A percentile compares a stretch with the other conserved stretches of the same genome.
Conservation (phyloP, 2,888 invertebrate genomes). For the Chironomus tentans region DNA sequence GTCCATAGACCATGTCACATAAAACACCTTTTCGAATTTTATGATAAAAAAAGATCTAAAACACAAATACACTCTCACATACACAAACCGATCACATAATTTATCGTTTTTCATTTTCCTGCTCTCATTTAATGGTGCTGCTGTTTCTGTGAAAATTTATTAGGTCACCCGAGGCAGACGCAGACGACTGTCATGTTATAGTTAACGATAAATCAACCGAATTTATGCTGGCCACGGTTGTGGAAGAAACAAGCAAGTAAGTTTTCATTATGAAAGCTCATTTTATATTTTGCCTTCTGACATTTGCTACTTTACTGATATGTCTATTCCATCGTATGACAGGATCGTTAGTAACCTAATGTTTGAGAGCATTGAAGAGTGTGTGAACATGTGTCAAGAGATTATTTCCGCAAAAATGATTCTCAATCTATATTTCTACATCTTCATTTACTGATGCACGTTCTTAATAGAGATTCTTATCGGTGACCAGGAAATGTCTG, state of each 20-base stretch:
- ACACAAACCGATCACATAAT: not conserved
- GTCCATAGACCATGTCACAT: not conserved
- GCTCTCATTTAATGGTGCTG: not conserved
- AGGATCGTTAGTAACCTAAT: too few relatives aligned
- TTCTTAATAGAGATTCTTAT: too few relatives aligned
- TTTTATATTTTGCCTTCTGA: too few relatives aligned
- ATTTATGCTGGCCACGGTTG: conserved; percentile 81
- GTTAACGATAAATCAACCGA: conserved; percentile 86
- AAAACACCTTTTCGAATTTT: too few relatives aligned
- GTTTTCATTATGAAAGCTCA: conserved; percentile 41
- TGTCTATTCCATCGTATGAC: too few relatives aligned
- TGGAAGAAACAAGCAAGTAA: conserved; percentile 72
- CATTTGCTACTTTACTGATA: too few relatives aligned
- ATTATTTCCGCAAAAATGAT: not conserved
- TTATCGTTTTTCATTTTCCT: conserved; percentile 23
- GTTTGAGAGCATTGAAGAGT: too few relatives aligned
- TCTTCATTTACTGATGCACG: too few relatives aligned
- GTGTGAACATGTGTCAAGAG: not conserved
- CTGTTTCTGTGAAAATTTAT: conserved; percentile 18
- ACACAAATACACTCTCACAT: not conserved
- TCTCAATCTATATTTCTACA: not conserved
- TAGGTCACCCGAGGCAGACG: conserved; percentile 53
- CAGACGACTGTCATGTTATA: conserved; percentile 73
- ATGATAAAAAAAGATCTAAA: not conserved
- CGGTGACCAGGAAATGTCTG: too few relatives aligned